Evolutionary conservation across 2,888 invertebrate species (phyloP).

Genomic region (Rhabditoides inermis): DNA sequence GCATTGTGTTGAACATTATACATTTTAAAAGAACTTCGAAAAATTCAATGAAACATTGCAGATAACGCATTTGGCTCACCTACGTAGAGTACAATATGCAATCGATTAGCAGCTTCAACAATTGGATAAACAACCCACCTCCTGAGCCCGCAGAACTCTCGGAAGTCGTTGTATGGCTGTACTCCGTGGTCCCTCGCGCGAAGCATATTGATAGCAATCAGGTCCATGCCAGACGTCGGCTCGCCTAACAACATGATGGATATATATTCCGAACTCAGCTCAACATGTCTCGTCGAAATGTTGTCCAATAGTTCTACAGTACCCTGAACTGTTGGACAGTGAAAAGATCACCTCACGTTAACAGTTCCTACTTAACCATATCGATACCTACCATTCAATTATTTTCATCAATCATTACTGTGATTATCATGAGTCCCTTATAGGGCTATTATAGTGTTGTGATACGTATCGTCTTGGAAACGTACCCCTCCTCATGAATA

Average conservation of each 20-base stretch:
- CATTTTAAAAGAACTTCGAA: too few relatives aligned
- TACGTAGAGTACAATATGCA: conserved; percentile 79
- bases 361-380: not conserved
- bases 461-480: too few relatives aligned
- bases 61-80: too few relatives aligned
- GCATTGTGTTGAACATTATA: too few relatives aligned
- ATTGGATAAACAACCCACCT: conserved; percentile 52
- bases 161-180: conserved; percentile 69
- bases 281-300: not conserved
- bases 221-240: conserved; percentile 83
- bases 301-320: too few relatives aligned
- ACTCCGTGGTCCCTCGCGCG: conserved; percentile 79
- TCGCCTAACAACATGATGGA: conserved; percentile 59
- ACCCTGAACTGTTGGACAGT: too few relatives aligned
- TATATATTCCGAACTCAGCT: not conserved
- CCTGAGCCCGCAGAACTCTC: conserved; percentile 72
- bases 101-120: not conserved
- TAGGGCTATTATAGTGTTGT: too few relatives aligned
- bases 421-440: too few relatives aligned
- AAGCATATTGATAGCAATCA: conserved; percentile 78
- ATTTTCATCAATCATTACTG: too few relatives aligned
- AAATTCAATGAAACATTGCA: too few relatives aligned
- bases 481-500: conserved; percentile 82
- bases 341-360: not conserved
- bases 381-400: too few relatives aligned